Evolutionary conservation across 2,113 vertebrate species (phyloP).

Genomic region (Dicrurus megarhynchus): DNA sequence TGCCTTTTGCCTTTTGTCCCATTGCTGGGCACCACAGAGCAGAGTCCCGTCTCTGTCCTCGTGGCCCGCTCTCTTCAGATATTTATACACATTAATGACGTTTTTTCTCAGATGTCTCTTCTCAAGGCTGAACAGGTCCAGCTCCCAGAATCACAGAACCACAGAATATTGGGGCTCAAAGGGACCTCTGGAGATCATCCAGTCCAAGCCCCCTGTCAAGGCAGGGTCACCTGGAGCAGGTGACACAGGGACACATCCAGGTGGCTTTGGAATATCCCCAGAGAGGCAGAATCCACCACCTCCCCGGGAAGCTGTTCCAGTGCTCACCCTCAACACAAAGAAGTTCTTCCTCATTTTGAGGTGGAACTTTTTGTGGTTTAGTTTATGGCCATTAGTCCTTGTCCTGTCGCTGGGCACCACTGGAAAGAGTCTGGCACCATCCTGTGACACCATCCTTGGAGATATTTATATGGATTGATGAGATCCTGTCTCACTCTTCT

Average conservation of each 20-base stretch:
- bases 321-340: background rate
- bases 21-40: background rate
- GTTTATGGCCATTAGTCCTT: background rate
- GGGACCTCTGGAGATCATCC: background rate
- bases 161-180: background rate
- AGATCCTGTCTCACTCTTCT: too few species aligned
- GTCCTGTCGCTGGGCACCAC: background rate
- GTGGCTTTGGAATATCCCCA: background rate
- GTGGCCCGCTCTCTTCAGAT: accelerated
- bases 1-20: background rate
- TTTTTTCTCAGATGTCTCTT: too few species aligned
- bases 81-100: background rate
- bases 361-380: background rate
- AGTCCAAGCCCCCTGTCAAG: background rate
- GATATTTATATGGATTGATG: too few species aligned
- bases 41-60: background rate
- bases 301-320: background rate
- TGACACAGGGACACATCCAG: background rate
- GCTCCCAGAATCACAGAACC: background rate
- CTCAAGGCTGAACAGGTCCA: background rate
- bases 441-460: background rate
- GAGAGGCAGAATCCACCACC: background rate
- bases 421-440: background rate
- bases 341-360: background rate
- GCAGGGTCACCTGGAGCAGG: background rate